Percentiles rank a stretch among this genome's conserved stretches.
Conservation (phyloP, 1,140 invertebrate species). For the Phortica variegata region DNA sequence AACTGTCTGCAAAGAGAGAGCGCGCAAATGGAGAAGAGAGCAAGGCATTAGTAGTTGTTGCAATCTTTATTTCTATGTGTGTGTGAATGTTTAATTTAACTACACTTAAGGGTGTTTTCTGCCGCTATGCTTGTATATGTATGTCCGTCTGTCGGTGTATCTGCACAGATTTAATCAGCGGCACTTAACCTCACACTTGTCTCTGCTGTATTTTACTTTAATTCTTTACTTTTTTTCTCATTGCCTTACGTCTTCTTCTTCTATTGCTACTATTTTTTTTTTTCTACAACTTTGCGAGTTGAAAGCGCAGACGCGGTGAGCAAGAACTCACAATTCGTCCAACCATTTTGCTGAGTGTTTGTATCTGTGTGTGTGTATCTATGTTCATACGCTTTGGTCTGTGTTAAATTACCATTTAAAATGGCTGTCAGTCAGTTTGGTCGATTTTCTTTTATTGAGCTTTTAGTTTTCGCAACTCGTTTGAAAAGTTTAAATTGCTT, state of each 20-base stretch:
- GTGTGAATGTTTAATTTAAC: conserved; percentile 1
- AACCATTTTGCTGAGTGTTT: neutral
- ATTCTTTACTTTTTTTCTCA: conserved; percentile 3
- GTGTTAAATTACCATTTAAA: conserved; percentile 52
- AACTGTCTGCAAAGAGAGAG: conserved; percentile 65
- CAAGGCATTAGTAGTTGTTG: conserved; percentile 9
- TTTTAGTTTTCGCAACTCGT: conserved; percentile 49
- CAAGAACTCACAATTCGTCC: no score
- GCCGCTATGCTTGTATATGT: neutral
- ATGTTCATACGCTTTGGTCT: conserved; percentile 4
- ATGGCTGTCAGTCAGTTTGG: conserved; percentile 50
- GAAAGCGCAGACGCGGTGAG: conserved; percentile 46
- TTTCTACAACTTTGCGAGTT: no score
- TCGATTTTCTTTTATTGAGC: conserved; percentile 50
- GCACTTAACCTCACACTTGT: conserved; percentile 53
- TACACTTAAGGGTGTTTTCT: no score
- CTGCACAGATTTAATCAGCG: conserved; percentile 46
- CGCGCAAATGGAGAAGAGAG: conserved; percentile 13
- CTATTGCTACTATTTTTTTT: neutral
- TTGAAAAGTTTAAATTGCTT: conserved; percentile 50
- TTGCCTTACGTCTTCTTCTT: conserved; percentile 10
- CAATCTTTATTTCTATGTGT: no score
- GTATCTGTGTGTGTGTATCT: conserved; percentile 12
- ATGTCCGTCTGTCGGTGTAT: no score
- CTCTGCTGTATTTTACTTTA: conserved; percentile 23